Evolutionary conservation across 2,113 vertebrate species (phyloP).

Genomic region (Choloepus hoffmanni): DNA sequence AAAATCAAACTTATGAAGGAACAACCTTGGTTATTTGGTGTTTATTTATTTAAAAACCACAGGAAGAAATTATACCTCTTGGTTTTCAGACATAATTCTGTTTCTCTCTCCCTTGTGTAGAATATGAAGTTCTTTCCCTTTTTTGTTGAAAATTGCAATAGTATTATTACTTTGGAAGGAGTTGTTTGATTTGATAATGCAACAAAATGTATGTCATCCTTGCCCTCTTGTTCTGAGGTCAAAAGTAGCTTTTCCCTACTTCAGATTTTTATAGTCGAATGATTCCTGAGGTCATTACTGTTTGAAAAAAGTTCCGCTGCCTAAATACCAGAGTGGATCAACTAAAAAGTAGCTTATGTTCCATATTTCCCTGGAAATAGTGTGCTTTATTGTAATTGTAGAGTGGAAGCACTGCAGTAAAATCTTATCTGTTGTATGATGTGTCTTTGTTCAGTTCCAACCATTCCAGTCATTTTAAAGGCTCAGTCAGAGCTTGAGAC

Average conservation of each 20-base stretch:
- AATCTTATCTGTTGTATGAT: conserved; percentile 82
- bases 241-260: background rate
- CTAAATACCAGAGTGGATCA: background rate
- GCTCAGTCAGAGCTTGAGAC: conserved; percentile 71
- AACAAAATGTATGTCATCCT: conserved; percentile 1
- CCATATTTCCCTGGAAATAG: conserved; percentile 57
- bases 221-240: conserved; percentile 37
- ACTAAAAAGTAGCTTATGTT: conserved; percentile 4
- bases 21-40: background rate
- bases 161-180: conserved; percentile 20
- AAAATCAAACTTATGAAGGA: background rate
- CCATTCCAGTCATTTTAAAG: conserved; percentile 78
- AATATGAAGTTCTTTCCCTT: background rate
- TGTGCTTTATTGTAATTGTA: conserved; percentile 70
- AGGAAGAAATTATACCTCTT: conserved; percentile 50
- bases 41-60: conserved; percentile 42
- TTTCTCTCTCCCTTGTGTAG: background rate
- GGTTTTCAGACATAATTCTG: conserved; percentile 58
- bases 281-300: conserved; percentile 63
- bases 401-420: conserved; percentile 70
- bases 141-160: background rate
- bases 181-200: background rate
- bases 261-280: conserved; percentile 19
- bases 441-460: conserved; percentile 80
- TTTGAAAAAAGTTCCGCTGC: conserved; percentile 35